Conservation (phyloP, 2,888 invertebrate genomes). For the Hesperia comma region DNA sequence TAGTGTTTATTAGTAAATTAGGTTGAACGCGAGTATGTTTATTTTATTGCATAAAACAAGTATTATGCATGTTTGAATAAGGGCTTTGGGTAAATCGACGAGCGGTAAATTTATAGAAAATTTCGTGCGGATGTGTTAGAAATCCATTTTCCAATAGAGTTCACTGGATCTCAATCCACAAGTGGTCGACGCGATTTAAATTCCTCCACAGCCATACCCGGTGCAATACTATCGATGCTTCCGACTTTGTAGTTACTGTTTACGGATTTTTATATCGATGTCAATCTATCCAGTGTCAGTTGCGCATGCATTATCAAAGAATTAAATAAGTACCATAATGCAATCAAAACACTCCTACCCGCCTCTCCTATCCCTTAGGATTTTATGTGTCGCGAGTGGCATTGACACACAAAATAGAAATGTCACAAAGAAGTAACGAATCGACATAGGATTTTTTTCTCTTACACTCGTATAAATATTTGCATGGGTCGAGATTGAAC, state of each 20-base stretch:
- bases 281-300: not conserved
- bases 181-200: slow-evolving; percentile 71
- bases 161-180: slow-evolving; percentile 68
- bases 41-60: not conserved
- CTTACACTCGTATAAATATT: too few relatives aligned
- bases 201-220: slow-evolving; percentile 1
- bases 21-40: not conserved
- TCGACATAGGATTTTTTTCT: too few relatives aligned
- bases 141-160: slow-evolving; percentile 64
- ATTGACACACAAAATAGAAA: too few relatives aligned
- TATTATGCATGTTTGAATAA: not conserved
- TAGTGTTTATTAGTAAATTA: not conserved
- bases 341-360: too few relatives aligned
- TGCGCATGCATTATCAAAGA: not conserved
- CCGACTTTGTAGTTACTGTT: not conserved
- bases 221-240: not conserved
- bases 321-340: not conserved
- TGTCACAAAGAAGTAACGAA: too few relatives aligned
- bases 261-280: not conserved
- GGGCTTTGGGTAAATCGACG: not conserved
- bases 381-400: too few relatives aligned
- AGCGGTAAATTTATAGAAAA: not conserved
- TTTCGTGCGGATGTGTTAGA: slow-evolving; percentile 35
- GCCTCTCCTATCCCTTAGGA: too few relatives aligned
- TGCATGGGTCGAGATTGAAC: too few relatives aligned